phyloP scores from a whole-genome alignment of 2,888 invertebrate genomes.

The Eutolmus rufibarbis region DNA sequence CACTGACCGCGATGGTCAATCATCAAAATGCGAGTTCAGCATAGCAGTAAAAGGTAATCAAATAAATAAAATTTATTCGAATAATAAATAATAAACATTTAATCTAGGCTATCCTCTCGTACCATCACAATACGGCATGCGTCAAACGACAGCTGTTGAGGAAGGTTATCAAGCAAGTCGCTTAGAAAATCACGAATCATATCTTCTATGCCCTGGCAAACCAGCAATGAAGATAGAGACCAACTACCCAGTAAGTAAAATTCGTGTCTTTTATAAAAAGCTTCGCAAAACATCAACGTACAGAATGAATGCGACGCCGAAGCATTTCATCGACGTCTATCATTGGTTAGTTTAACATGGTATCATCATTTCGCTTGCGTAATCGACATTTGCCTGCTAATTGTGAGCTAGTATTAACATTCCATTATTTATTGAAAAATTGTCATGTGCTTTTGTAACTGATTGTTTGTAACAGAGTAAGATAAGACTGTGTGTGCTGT shows the following conservation, averaged over 20 bases:
- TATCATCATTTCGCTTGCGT: not conserved
- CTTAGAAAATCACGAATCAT: conserved; percentile 56
- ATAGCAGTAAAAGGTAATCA: conserved; percentile 68
- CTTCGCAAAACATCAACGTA: conserved; percentile 17
- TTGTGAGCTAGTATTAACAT: not conserved
- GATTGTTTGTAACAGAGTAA: not conserved
- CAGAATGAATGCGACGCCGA: conserved; percentile 41
- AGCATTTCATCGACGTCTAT: conserved; percentile 51
- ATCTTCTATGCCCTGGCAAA: conserved; percentile 58
- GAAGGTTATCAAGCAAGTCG: conserved; percentile 42
- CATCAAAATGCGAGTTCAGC: conserved; percentile 70
- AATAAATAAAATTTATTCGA: not conserved
- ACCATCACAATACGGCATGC: not conserved
- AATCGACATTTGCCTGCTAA: not conserved
- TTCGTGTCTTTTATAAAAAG: conserved; percentile 48
- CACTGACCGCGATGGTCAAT: conserved; percentile 69
- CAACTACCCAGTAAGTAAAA: conserved; percentile 59
- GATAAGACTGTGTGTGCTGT: not conserved
- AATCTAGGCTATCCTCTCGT: conserved; percentile 45
- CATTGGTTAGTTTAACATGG: conserved; percentile 48
- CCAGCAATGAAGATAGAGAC: conserved; percentile 58
- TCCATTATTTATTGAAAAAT: conserved; percentile 15
- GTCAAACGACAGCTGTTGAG: not conserved
- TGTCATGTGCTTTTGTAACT: not conserved
- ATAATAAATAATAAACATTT: too few species aligned